These are phyloP conservation scores for Tetraneura akinire DNA, from an alignment of 1,140 invertebrate species.

Conservation along the genomic window DNA sequence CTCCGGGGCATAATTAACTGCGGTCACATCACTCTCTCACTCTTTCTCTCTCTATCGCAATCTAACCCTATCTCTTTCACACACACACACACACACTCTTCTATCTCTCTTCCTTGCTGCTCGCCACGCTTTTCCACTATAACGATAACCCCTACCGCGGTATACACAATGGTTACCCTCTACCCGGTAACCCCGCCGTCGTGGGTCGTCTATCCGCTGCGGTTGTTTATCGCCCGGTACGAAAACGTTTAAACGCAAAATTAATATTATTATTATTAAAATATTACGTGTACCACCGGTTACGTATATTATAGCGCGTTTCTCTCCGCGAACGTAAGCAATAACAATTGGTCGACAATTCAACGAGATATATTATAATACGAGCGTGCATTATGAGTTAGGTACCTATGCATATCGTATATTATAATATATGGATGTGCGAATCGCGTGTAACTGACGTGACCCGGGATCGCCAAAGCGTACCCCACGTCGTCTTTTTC, in stretches of 20 bases:
- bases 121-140: neutral
- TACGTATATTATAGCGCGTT: neutral
- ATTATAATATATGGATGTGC: neutral
- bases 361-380: neutral
- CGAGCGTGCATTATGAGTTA: neutral
- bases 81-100: no score
- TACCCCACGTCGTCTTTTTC: no score
- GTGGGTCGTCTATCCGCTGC: neutral
- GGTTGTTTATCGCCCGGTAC: conserved; percentile 39
- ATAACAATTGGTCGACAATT: conserved; percentile 14
- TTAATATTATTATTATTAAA: conserved; percentile 46
- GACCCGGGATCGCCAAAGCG: neutral
- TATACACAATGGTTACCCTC: neutral
- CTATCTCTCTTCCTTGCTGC: neutral
- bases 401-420: neutral
- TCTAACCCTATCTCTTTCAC: no score
- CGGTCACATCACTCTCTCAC: neutral
- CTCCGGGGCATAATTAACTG: conserved; percentile 47
- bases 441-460: conserved; percentile 14
- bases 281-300: conserved; percentile 1
- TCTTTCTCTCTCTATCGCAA: no score
- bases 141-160: neutral
- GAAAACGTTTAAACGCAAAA: conserved; percentile 46
- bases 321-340: neutral
- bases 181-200: neutral